These are phyloP conservation scores for Apistogramma diplotaenia DNA, from an alignment of 2,113 vertebrate genomes.

Conservation along the genomic window DNA sequence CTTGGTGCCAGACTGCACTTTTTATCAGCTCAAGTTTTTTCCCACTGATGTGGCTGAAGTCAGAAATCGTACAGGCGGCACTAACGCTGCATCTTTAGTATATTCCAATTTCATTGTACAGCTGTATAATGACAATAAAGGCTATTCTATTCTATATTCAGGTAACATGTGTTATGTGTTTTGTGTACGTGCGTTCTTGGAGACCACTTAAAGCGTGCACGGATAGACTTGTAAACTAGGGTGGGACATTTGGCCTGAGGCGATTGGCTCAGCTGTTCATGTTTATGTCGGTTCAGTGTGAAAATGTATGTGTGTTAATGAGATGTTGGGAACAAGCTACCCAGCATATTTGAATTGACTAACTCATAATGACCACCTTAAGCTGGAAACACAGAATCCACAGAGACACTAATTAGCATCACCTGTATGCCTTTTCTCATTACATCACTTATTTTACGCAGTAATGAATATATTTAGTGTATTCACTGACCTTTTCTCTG, in stretches of 20 bases:
- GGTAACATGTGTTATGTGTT: background rate
- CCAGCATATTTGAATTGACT: background rate
- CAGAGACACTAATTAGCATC: constrained; percentile 14
- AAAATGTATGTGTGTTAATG: background rate
- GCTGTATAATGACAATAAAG: too few relatives aligned
- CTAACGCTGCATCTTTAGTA: too few relatives aligned
- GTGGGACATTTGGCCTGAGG: background rate
- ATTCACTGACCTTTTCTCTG: background rate
- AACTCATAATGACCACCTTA: background rate
- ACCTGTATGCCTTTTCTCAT: background rate
- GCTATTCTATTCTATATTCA: too few relatives aligned
- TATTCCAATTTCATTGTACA: too few relatives aligned
- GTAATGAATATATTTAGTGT: background rate
- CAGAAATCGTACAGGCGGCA: too few relatives aligned
- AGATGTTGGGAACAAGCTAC: background rate
- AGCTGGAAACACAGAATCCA: constrained; percentile 1
- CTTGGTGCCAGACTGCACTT: background rate
- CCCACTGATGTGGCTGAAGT: background rate
- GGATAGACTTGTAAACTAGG: background rate
- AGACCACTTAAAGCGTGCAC: background rate
- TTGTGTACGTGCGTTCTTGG: background rate
- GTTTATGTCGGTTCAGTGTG: background rate
- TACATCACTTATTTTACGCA: background rate
- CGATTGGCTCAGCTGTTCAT: background rate
- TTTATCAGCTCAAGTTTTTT: background rate